Evolutionary conservation across 1,140 invertebrate genomes (phyloP), one percentile per base, ranked within the genome.

Genomic region (Sycobia sp.): DNA sequence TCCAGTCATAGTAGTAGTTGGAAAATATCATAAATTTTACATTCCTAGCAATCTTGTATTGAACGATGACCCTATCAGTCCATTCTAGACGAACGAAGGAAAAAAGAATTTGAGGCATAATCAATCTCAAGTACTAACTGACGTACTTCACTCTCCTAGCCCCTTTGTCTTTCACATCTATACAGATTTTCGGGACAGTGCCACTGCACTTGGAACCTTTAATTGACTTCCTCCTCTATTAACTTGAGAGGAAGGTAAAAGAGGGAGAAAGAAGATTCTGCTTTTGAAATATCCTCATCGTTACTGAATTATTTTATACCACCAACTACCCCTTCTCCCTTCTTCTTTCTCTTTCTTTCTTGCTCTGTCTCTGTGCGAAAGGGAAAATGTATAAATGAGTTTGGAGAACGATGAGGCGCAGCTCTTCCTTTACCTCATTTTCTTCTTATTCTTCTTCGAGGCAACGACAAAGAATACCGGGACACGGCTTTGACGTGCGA

Each of bases 71-170:
- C n/a, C n/a, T n/a, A n/a, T n/a, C n/a, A n/a, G n/a, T n/a, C n/a
- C n/a, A n/a, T n/a, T n/a, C n/a, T n/a, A n/a, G n/a, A n/a, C n/a
- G n/a, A n/a, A n/a, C n/a, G n/a, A n/a, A n/a, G n/a, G n/a, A n/a
- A n/a, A n/a, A n/a, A n/a, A n/a, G n/a, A n/a, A n/a, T n/a, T n/a
- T n/a, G n/a, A n/a, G n/a, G n/a, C n/a, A n/a, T n/a, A n/a, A 72
- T 65, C 67, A 61, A 68, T 71, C 58, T 62, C 13, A 34, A 23
- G 57, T 38, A 29, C 46, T 16, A 13, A 66, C 44, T 29, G 8
- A 63, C 29, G 5, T 32, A 20, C 29, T 51, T n/a, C 18, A 29
- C 41, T 59, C 47, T 50, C 36, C 29, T 18, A 16, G 1, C 20
- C 44, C 20, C 46, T 57, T 55, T 61, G 39, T 51, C 39, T 20